These are phyloP conservation scores for Excalfactoria chinensis DNA, from an alignment of 2,113 vertebrate species.

Conservation along the genomic window DNA sequence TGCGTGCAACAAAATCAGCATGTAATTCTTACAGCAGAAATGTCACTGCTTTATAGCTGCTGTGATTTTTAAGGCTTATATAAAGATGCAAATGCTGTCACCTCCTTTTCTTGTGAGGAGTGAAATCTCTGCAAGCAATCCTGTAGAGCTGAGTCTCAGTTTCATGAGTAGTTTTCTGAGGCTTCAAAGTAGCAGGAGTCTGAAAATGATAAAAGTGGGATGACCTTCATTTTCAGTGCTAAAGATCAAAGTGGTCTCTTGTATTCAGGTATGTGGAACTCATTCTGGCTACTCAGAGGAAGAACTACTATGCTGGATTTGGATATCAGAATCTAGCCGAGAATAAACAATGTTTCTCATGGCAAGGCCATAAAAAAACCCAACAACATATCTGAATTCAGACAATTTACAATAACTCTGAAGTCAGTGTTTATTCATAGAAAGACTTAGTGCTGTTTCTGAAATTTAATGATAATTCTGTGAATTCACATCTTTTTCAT, in stretches of 20 bases:
- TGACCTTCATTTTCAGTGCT: rapidly evolving
- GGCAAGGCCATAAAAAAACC: background rate
- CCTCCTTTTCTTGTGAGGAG: background rate
- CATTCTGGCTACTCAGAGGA: background rate
- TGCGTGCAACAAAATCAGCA: conserved; percentile 2
- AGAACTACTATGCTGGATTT: background rate
- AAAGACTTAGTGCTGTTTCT: background rate
- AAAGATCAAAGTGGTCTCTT: background rate
- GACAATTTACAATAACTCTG: background rate
- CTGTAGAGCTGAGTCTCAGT: background rate
- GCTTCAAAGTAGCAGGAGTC: background rate
- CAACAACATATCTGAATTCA: background rate
- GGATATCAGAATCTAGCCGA: background rate
- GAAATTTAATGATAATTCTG: background rate
- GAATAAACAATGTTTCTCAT: background rate
- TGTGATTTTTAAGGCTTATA: background rate
- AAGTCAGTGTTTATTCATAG: background rate
- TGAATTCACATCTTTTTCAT: background rate
- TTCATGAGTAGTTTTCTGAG: background rate
- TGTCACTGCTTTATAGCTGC: background rate
- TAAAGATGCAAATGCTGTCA: background rate
- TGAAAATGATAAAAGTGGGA: background rate
- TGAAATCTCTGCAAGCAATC: background rate
- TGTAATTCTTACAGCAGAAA: conserved; percentile 1
- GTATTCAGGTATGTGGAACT: background rate